Evolutionary conservation across 2,113 vertebrate genomes (phyloP), one percentile per base, ranked within the genome.

Genomic region (Colinus virginianus): DNA sequence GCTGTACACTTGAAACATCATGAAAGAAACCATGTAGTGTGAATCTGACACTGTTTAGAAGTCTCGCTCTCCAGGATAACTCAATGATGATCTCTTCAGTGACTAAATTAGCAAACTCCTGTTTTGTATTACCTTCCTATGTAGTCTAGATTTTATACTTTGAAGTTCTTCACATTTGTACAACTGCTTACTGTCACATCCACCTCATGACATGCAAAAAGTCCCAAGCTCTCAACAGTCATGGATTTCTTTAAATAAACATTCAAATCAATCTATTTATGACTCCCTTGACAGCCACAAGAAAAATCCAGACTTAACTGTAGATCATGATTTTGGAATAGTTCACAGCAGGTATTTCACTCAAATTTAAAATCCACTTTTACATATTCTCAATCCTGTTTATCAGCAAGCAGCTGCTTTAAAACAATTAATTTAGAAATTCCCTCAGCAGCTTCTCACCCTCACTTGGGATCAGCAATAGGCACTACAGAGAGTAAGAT

Each of bases 191-290:
- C 58, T 61, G 71, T 84, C 80, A 70, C 38, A 82, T 82, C 70
- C 62, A 82, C 86, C 74, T 88, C 25, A 66, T 55, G 28, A 62
- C 45, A 93, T 2, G 16, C 22, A 90, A 90, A 90, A 45, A 86
- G 67, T 48, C 45, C 56, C 20, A 90, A 80, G 71, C 25, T 87
- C 91, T 90, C 69, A 68, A 12, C 77, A 84, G 48, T 51, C 22
- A 68, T 8, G 12, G 25, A 80, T 75, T 64, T 8, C 71, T 59
- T 72, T 42, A 61, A 61, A 69, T 46, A 78, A 88, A 74, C 28
- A 91, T 88, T 61, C 40, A 81, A 88, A 90, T 66, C 34, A 84
- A 90, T 48, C 30, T 80, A 80, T 93, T 90, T 64, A 71, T 61
- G 40, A 38, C 25, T 86, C 69, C 61, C 48, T 43, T 23, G 69